phyloP scores from a whole-genome alignment of 2,113 vertebrate genomes.

The Coturnix japonica region DNA sequence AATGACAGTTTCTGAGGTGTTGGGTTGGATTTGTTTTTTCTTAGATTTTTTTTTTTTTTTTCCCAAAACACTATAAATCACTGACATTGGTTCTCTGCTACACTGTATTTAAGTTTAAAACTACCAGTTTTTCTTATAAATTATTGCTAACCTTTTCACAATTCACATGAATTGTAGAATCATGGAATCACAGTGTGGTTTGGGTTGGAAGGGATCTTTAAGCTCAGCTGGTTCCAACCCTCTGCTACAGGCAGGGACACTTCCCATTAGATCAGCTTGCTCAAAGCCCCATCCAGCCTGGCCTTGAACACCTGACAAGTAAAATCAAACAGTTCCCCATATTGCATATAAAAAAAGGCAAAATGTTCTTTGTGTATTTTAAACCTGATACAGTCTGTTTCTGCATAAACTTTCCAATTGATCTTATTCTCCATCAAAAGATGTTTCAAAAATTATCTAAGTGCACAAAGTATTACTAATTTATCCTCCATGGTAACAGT shows the following conservation, averaged over 20 bases:
- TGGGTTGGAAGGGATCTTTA: no score
- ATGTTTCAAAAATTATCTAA: background rate
- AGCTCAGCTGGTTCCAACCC: no score
- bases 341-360: background rate
- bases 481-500: constrained; percentile 29
- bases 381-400: background rate
- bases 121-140: background rate
- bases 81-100: background rate
- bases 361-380: background rate
- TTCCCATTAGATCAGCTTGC: no score
- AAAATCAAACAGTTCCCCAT: background rate
- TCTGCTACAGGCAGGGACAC: no score
- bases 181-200: no score
- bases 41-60: background rate
- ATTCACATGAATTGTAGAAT: background rate
- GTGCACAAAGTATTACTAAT: constrained; percentile 20
- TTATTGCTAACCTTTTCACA: background rate
- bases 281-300: no score
- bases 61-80: background rate
- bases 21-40: background rate
- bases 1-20: background rate
- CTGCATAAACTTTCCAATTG: background rate
- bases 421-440: constrained; percentile 7
- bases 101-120: background rate
- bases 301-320: background rate